Evolutionary conservation across 2,797 vertebrate species (phyloP).

Genomic region (Muscicapa comitata): DNA sequence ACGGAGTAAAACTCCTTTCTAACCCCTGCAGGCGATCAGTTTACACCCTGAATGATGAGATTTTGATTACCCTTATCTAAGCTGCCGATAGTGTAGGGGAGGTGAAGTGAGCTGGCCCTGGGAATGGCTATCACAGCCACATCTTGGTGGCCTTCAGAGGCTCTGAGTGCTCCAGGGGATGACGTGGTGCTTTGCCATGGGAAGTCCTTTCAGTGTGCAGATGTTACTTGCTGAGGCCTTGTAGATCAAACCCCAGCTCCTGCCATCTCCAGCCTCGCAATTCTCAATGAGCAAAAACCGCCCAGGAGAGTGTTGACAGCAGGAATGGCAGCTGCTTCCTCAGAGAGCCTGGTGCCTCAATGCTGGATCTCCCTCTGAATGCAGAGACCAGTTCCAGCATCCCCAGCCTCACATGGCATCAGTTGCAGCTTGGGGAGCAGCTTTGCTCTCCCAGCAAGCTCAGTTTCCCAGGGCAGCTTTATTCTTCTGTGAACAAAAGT

Average conservation of each 20-base stretch:
- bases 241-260: conserved; percentile 22
- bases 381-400: neutral
- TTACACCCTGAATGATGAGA: conserved; percentile 56
- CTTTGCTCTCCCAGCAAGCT: neutral
- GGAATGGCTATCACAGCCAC: neutral
- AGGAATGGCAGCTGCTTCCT: conserved; percentile 22
- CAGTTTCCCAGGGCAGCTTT: neutral
- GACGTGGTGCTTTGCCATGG: neutral
- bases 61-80: conserved; percentile 64
- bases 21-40: conserved; percentile 54
- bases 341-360: neutral
- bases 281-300: neutral
- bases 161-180: neutral
- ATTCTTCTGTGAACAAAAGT: conserved; percentile 25
- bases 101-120: neutral
- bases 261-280: neutral
- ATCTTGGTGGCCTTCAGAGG: neutral
- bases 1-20: conserved; percentile 36
- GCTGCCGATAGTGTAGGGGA: conserved; percentile 3
- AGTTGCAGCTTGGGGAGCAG: neutral
- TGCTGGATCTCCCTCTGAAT: neutral
- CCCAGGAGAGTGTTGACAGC: conserved; percentile 11
- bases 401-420: conserved; percentile 10
- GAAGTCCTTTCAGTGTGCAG: conserved; percentile 2
- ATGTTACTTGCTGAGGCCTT: conserved; percentile 12